Conservation (phyloP, 1,140 invertebrate genomes). For the Adoxophyes honmai region DNA sequence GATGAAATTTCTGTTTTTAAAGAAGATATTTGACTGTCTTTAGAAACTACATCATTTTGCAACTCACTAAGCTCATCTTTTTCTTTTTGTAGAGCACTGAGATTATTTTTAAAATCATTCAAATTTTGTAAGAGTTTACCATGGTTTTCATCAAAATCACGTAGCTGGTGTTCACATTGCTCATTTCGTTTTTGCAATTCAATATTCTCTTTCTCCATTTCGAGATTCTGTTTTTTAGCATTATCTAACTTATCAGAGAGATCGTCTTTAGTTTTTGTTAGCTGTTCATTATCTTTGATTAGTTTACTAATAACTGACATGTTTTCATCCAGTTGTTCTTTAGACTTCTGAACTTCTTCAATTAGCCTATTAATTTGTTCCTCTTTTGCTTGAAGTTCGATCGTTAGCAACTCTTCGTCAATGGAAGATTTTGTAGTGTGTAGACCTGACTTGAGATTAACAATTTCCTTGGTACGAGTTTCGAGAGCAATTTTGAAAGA, state of each 20-base stretch:
- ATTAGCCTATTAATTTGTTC: constrained; percentile 28
- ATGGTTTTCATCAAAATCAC: constrained; percentile 31
- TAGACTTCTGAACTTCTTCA: constrained; percentile 31
- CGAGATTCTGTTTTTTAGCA: constrained; percentile 21
- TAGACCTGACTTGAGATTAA: constrained; percentile 33
- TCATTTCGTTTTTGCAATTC: constrained; percentile 26
- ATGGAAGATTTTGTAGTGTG: constrained; percentile 19
- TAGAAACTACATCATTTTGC: neutral
- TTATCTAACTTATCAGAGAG: constrained; percentile 21
- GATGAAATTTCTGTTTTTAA: constrained; percentile 20
- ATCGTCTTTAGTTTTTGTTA: constrained; percentile 23
- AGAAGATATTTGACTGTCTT: neutral
- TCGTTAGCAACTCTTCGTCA: constrained; percentile 16
- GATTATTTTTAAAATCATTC: constrained; percentile 25
- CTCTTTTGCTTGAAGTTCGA: constrained; percentile 33
- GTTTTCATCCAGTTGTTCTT: constrained; percentile 30
- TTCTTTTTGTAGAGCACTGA: constrained; percentile 24
- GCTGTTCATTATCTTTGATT: constrained; percentile 24
- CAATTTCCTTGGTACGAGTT: constrained; percentile 42
- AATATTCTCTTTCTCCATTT: constrained; percentile 25
- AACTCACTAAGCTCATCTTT: constrained; percentile 21
- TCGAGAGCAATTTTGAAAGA: constrained; percentile 44
- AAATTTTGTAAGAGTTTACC: constrained; percentile 21
- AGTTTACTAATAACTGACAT: constrained; percentile 25
- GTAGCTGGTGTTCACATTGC: constrained; percentile 21